Evolutionary conservation across 2,113 vertebrate genomes (phyloP).

Genomic region (Xerus inauris): DNA sequence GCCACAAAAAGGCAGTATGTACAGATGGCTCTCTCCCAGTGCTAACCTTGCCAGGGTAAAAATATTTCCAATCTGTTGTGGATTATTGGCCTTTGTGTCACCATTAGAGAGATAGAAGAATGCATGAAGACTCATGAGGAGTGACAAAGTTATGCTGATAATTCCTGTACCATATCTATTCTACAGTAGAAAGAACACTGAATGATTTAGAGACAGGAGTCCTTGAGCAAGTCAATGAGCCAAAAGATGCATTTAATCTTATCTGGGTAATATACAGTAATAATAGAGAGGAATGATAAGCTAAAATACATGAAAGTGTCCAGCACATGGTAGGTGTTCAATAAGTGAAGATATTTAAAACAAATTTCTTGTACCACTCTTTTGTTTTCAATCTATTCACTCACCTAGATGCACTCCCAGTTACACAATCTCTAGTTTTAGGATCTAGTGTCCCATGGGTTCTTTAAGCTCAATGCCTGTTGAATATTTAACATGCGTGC

Average conservation of each 20-base stretch:
- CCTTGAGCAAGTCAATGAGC: slow-evolving; percentile 7
- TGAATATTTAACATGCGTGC: slow-evolving; percentile 12
- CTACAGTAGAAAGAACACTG: background rate
- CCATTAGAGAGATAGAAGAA: background rate
- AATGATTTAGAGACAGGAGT: background rate
- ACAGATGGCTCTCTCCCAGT: background rate
- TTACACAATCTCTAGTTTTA: slow-evolving; percentile 14
- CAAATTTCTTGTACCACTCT: background rate
- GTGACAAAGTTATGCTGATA: background rate
- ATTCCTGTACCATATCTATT: background rate
- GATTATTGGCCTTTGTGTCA: background rate
- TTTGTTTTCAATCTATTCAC: slow-evolving; percentile 34
- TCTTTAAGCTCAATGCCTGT: background rate
- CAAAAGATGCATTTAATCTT: slow-evolving; percentile 9
- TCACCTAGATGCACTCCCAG: background rate
- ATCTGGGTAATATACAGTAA: slow-evolving; percentile 14
- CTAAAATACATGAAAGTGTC: background rate
- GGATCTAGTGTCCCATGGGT: background rate
- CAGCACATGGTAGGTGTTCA: background rate
- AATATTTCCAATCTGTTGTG: background rate
- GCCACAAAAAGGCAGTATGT: background rate
- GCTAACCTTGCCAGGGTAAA: background rate
- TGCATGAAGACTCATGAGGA: background rate
- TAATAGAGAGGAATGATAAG: background rate
- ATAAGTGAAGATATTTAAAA: slow-evolving; percentile 36